Evolutionary conservation across 2,888 invertebrate genomes (phyloP).

Genomic region (Brachycybe producta): DNA sequence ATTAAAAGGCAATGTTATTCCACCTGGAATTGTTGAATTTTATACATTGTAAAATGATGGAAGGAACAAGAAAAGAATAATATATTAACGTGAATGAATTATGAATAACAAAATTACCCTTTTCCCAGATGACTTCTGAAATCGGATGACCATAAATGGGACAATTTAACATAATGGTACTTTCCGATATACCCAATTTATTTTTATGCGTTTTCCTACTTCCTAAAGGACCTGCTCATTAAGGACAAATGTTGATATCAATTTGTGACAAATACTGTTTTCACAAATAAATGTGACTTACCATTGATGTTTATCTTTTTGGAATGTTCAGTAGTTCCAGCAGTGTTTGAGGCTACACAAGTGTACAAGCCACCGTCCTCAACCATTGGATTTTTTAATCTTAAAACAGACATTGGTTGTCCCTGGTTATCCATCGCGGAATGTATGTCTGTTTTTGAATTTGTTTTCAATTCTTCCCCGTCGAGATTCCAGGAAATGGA

Average conservation of each 20-base stretch:
- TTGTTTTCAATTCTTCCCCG: too few relatives aligned
- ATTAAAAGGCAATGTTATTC: constrained; percentile 77
- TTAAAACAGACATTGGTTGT: background rate
- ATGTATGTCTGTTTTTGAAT: too few relatives aligned
- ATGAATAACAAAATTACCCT: constrained; percentile 18
- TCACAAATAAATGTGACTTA: background rate
- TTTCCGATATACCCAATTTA: constrained; percentile 2
- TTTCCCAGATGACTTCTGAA: constrained; percentile 17
- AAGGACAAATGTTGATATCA: too few relatives aligned
- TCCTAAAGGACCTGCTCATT: background rate
- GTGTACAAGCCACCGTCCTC: constrained; percentile 8
- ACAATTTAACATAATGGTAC: constrained; percentile 14
- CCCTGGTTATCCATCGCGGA: too few relatives aligned
- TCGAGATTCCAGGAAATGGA: too few relatives aligned
- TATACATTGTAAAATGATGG: background rate
- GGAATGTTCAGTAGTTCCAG: background rate
- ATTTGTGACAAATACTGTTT: too few relatives aligned
- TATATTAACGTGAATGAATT: background rate
- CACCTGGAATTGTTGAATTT: constrained; percentile 40
- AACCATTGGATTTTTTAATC: background rate
- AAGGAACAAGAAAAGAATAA: background rate
- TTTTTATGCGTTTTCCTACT: background rate
- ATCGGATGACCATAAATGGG: constrained; percentile 19
- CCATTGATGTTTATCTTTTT: constrained; percentile 1
- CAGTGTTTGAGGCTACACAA: constrained; percentile 1